These are phyloP conservation scores for Melitaea athalia DNA, from an alignment of 2,888 invertebrate species.

Conservation along the genomic window DNA sequence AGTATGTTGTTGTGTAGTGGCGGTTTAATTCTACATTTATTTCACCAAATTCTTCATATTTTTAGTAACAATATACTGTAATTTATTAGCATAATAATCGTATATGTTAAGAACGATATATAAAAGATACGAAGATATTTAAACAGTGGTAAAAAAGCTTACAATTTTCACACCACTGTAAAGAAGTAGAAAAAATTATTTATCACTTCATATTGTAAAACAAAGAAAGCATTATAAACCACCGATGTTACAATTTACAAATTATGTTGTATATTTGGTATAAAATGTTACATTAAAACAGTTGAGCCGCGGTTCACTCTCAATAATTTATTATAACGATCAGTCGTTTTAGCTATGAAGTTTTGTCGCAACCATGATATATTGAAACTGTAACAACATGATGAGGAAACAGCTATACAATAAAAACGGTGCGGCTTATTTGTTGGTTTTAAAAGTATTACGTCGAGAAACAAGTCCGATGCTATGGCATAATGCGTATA, in stretches of 20 bases:
- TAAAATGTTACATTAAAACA: conserved; percentile 16
- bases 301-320: conserved; percentile 18
- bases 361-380: conserved; percentile 3
- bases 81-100: too few relatives aligned
- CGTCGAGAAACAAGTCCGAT: conserved; percentile 52
- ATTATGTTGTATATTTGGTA: conserved; percentile 7
- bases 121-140: too few relatives aligned
- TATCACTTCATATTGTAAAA: neutral
- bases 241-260: conserved; percentile 7
- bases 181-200: neutral
- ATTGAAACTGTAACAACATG: conserved; percentile 10
- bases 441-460: conserved; percentile 68
- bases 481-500: conserved; percentile 79
- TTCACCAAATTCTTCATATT: too few relatives aligned
- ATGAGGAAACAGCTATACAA: conserved; percentile 40
- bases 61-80: too few relatives aligned
- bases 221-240: neutral
- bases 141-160: too few relatives aligned
- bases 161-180: too few relatives aligned
- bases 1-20: too few relatives aligned
- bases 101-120: too few relatives aligned
- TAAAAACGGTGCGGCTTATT: conserved; percentile 57
- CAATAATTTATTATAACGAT: conserved; percentile 16
- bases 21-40: too few relatives aligned
- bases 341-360: conserved; percentile 10